A percentile compares a stretch with the other conserved stretches of the same genome.
Evolutionary conservation across 2,888 invertebrate species (phyloP).

Genomic region (Harpalus rufipes): DNA sequence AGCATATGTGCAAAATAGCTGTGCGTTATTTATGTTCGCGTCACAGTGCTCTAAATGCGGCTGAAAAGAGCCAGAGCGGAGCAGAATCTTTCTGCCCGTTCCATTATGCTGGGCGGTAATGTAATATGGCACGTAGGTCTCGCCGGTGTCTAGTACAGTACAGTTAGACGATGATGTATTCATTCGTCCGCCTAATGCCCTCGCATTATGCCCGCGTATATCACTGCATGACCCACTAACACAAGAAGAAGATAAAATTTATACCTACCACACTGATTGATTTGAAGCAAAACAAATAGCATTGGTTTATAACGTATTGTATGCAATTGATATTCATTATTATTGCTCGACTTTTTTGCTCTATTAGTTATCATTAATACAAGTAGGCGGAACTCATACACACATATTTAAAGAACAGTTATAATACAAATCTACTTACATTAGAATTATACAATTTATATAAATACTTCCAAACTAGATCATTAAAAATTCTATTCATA

Average conservation of each 20-base stretch:
- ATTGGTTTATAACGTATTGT: not conserved
- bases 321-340: too few relatives aligned
- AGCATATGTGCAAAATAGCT: constrained; percentile 49
- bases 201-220: constrained; percentile 62
- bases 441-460: too few relatives aligned
- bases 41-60: constrained; percentile 56
- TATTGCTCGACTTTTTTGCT: too few relatives aligned
- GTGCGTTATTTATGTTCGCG: constrained; percentile 19
- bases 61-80: constrained; percentile 14
- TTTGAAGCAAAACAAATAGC: not conserved
- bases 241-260: not conserved
- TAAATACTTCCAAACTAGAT: too few relatives aligned
- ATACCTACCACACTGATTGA: not conserved
- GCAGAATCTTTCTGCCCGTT: constrained; percentile 39
- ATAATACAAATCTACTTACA: too few relatives aligned
- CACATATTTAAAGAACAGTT: too few relatives aligned
- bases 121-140: constrained; percentile 47
- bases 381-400: too few relatives aligned
- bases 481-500: too few relatives aligned
- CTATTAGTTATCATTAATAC: too few relatives aligned
- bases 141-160: constrained; percentile 16
- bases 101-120: constrained; percentile 49
- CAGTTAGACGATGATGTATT: constrained; percentile 64
- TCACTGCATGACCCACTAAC: constrained; percentile 61
- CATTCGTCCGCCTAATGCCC: constrained; percentile 62